A percentile compares a stretch with the other conserved stretches of the same genome.
phyloP scores from a whole-genome alignment of 2,797 vertebrate species.

The Phaenicophaeus curvirostris region DNA sequence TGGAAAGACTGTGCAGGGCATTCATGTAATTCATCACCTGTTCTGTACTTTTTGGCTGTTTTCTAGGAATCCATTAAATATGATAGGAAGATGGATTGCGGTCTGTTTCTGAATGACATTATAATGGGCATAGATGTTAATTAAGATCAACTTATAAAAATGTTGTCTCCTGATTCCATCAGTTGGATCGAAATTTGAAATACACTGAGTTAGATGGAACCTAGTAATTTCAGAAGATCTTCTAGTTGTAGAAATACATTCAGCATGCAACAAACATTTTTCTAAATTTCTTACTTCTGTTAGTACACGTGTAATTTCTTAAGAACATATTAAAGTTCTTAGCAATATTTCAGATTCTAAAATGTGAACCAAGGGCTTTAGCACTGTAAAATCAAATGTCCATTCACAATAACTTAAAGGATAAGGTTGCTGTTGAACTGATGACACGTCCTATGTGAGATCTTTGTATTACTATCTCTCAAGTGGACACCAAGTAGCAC shows the following conservation, averaged over 20 bases:
- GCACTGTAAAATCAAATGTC: not conserved
- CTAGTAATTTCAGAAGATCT: slow-evolving; percentile 11
- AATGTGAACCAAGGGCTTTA: not conserved
- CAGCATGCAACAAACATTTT: not conserved
- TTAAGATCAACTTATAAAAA: slow-evolving; percentile 84
- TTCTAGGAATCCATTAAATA: slow-evolving; percentile 78
- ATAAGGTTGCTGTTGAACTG: slow-evolving; percentile 10
- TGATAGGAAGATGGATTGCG: slow-evolving; percentile 87
- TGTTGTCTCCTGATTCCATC: slow-evolving; percentile 75
- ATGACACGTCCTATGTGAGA: not conserved
- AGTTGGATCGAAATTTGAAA: slow-evolving; percentile 63
- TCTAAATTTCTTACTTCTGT: not conserved
- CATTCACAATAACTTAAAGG: not conserved
- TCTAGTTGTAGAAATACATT: not conserved
- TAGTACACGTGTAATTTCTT: slow-evolving; percentile 1
- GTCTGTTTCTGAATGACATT: slow-evolving; percentile 85
- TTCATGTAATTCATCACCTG: slow-evolving; percentile 66
- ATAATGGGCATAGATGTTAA: slow-evolving; percentile 84
- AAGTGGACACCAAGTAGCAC: not conserved
- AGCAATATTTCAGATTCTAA: not conserved
- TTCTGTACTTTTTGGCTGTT: slow-evolving; percentile 64
- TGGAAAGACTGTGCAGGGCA: slow-evolving; percentile 29
- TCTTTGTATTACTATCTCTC: not conserved
- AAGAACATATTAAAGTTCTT: not conserved
- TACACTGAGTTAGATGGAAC: not conserved